These are phyloP conservation scores for Proterorhinus semilunaris DNA, from an alignment of 2,113 vertebrate genomes.

Conservation along the genomic window DNA sequence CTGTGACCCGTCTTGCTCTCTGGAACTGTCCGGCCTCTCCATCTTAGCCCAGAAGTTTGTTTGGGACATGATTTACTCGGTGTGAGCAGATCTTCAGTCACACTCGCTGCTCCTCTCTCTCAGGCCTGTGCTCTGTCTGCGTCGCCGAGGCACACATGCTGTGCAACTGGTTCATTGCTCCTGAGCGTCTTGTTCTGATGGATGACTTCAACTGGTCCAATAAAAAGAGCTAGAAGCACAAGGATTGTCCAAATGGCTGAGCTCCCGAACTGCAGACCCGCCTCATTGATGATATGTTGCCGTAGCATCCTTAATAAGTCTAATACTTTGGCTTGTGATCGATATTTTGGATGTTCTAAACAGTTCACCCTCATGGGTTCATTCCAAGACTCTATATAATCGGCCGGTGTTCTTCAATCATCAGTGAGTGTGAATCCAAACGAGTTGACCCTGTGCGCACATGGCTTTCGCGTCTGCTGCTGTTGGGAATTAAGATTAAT, in stretches of 20 bases:
- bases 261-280: neutral
- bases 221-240: neutral
- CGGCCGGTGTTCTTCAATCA: too few species aligned
- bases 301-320: too few species aligned
- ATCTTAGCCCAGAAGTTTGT: conserved; percentile 14
- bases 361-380: too few species aligned
- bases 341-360: too few species aligned
- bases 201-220: conserved; percentile 2
- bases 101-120: conserved; percentile 25
- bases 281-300: too few species aligned
- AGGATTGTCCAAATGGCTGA: neutral
- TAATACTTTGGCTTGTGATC: too few species aligned
- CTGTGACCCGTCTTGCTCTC: conserved; percentile 34
- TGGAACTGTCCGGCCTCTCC: conserved; percentile 2
- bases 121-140: conserved; percentile 22
- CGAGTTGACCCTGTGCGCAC: too few species aligned
- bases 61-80: conserved; percentile 39
- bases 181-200: neutral
- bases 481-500: too few species aligned
- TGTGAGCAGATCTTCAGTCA: conserved; percentile 37
- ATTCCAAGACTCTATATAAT: too few species aligned
- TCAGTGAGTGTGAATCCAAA: too few species aligned
- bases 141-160: conserved; percentile 28
- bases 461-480: too few species aligned
- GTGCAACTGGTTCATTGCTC: conserved; percentile 15